phyloP scores from a whole-genome alignment of 2,797 vertebrate species.

The Capromys pilorides region DNA sequence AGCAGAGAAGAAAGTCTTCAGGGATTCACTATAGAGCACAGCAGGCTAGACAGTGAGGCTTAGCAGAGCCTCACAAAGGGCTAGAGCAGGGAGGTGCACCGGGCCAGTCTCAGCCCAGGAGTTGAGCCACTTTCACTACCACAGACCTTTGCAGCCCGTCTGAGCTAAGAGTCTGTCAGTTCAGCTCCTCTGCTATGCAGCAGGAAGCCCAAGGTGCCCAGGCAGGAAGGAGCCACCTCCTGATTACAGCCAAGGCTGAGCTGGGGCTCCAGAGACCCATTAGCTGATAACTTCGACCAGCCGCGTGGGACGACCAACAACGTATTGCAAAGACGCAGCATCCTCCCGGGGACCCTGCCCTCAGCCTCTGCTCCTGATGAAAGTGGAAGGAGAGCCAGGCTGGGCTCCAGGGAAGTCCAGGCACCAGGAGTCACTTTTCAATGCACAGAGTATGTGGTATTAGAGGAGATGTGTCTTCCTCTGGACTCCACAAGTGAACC shows the following conservation, averaged over 20 bases:
- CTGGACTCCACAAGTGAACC: not conserved
- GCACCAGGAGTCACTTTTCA: not conserved
- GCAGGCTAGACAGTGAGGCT: not conserved
- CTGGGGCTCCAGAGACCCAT: conserved; percentile 39
- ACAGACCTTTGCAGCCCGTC: not conserved
- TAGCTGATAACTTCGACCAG: not conserved
- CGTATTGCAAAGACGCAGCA: not conserved
- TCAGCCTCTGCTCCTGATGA: not conserved
- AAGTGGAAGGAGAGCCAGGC: not conserved
- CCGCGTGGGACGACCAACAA: not conserved
- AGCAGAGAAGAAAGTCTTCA: not conserved
- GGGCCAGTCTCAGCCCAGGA: not conserved
- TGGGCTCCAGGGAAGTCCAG: not conserved
- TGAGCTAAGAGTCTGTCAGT: not conserved
- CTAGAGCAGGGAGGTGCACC: too few relatives aligned
- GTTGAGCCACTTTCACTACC: not conserved
- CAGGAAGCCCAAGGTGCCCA: not conserved
- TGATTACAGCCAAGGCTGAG: not conserved
- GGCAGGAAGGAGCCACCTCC: not conserved
- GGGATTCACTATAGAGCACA: conserved; percentile 42
- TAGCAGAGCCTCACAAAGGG: not conserved
- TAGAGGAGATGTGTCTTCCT: not conserved
- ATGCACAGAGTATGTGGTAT: not conserved
- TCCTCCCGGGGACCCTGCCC: not conserved
- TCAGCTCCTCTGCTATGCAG: not conserved